Base-by-base conservation (phyloP, 1,140 invertebrate genomes). In the Chionoecetes opilio region DNA sequence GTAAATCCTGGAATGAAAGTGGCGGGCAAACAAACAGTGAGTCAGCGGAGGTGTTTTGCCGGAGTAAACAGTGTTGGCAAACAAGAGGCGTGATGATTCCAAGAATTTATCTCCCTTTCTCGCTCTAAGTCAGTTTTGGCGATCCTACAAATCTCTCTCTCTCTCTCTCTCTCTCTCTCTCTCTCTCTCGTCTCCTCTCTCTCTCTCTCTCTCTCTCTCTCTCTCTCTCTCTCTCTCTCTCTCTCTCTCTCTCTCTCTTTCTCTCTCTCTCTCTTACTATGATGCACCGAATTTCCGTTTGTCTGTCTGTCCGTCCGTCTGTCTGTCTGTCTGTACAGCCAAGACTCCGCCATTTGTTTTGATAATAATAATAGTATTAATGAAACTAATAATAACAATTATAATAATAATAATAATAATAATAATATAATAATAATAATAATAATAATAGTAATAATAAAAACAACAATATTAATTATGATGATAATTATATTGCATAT, bases 81-180 rank as follows among this genome's bases (percentile, higher is more conserved):
- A 89, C 37, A 89, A 3, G 87, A 34, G 87, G 37, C 87, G 87
- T 89, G 37, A 89, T 89, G 46, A 89, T 89, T n/a, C 87, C 86
- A 37, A 37, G n/a, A 17, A 38, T 88, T 88, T 88, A 88, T 88
- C 3, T 14, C 38, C 53, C 17, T 8, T 2, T 63, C 53, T 14
- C 53, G 53, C 53, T 21, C 9, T 63, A 6, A 63, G 53, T 63
- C 53, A 63, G 6, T 63, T 6, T 6, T 63, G 53, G 17, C 2
- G 53, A 3, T 63, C 5, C 8, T 9, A 14, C 2, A 21, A 21
- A 17, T 26, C 31, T 87, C 85, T 37, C 85, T 87, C 85, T 87
- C 85, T 87, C 31, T 87, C 85, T 87, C 85, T 87, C 85, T 34
- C 85, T 87, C 29, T n/a, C 85, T 87, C 85, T 87, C 85, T 31